Percentiles rank a stretch among this genome's conserved stretches.
These are phyloP conservation scores for Pardalotus punctatus DNA, from an alignment of 2,113 vertebrate species.

Conservation along the genomic window DNA sequence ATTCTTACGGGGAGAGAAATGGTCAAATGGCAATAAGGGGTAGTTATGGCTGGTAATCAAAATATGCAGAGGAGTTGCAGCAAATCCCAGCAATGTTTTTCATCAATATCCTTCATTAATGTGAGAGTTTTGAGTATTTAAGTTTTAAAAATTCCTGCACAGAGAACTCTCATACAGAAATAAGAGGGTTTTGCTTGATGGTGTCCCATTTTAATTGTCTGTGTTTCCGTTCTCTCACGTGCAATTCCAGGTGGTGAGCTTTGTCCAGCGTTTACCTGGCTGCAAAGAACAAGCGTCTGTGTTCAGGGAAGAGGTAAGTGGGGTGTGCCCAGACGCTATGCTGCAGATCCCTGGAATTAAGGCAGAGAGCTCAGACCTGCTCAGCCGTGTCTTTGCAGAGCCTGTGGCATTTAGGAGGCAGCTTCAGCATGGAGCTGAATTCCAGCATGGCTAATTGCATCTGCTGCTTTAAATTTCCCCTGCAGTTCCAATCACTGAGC, in stretches of 20 bases:
- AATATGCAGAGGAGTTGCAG: not conserved
- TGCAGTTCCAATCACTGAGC: not conserved
- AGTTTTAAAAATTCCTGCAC: not conserved
- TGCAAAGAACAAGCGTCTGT: conserved; percentile 86
- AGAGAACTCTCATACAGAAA: not conserved
- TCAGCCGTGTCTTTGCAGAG: not conserved
- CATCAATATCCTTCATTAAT: not conserved
- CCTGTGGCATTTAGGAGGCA: conserved; percentile 9
- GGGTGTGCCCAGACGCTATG: not conserved
- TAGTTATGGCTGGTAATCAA: not conserved
- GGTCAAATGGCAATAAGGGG: not conserved
- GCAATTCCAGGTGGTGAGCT: conserved; percentile 78
- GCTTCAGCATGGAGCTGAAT: not conserved
- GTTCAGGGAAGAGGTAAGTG: conserved; percentile 87
- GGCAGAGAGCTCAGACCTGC: not conserved
- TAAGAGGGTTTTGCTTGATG: not conserved
- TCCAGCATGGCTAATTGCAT: not conserved
- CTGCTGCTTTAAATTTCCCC: conserved; percentile 4
- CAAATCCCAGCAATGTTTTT: not conserved
- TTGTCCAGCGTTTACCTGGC: conserved; percentile 85
- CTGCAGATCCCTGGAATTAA: not conserved
- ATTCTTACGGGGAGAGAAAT: not conserved
- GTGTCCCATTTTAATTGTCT: not conserved
- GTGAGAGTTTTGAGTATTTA: not conserved
- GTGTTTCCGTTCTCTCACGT: not conserved